Evolutionary conservation across 2,888 invertebrate genomes (phyloP), one percentile per base, ranked within the genome.

Genomic region (Watsonalla cultraria): DNA sequence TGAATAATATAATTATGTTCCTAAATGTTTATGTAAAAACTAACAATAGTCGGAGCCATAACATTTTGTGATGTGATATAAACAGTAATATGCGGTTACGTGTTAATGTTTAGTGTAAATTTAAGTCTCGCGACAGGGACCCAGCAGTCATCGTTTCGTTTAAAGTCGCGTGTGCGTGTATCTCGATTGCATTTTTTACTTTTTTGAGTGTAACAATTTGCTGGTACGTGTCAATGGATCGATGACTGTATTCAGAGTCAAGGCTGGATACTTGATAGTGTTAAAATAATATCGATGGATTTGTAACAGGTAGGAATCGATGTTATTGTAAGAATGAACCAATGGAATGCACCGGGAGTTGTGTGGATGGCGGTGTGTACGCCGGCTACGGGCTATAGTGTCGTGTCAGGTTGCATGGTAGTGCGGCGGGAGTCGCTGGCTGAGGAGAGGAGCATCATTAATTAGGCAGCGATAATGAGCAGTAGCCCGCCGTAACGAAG

Each of bases 231-330:
- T 49, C 49, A 37, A 49, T 49, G 49, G 49, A 37, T 49, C 37
- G 37, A 33, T 49, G 37, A 49, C 14, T 37, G 49, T 49, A 15
- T 39, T 49, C 14, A 8, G 13, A 15, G 37, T 35, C 48, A 58
- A 45, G 7, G 59, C 47, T 39, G 51, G 54, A 7, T 49, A 56
- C 45, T 52, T 48, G 37, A 48, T 49, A 51, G 56, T 54, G 54
- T 58, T 52, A 51, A 4, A 50, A 59, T 59, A 64, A 63, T 63
- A 61, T 76, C 77, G 64, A 87, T 87, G 87, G 85, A 80, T 76
- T 74, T 78, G 67, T 86, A 82, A 61, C 74, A 86, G 85, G 86
- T 85, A 80, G 73, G 67, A 24, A 72, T 68, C 51, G 54, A 51
- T 58, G 58, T 61, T 61, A 58, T 53, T 62, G 53, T 54, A 64